Conservation (phyloP, 2,888 invertebrate species). For the Pristionchus fissidentatus region DNA sequence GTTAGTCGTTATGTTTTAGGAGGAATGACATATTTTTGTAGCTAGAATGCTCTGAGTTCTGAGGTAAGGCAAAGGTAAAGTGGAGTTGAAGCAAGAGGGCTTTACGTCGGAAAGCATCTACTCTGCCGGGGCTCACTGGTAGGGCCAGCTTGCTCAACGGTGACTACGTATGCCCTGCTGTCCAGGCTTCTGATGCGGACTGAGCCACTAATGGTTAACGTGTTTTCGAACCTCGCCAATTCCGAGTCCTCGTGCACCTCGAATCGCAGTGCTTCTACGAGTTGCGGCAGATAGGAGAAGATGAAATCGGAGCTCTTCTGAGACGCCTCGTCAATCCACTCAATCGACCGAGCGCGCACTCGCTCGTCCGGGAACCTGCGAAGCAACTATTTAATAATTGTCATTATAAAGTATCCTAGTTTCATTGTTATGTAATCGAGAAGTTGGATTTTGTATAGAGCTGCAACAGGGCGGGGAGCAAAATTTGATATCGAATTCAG, state of each 20-base stretch:
- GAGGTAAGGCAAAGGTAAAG: too few relatives aligned
- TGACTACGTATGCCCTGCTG: background rate
- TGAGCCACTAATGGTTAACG: background rate
- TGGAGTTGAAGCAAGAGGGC: background rate
- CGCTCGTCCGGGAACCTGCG: slow-evolving; percentile 90
- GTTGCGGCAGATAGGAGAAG: slow-evolving; percentile 90
- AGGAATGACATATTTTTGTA: too few relatives aligned
- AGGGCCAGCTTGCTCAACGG: background rate
- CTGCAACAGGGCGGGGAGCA: too few relatives aligned
- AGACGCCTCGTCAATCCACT: slow-evolving; percentile 81
- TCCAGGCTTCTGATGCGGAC: background rate
- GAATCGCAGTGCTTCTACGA: slow-evolving; percentile 81
- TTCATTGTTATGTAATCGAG: too few relatives aligned
- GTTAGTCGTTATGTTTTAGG: too few relatives aligned
- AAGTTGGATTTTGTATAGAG: too few relatives aligned
- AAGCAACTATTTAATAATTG: too few relatives aligned
- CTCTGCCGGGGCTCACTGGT: too few relatives aligned
- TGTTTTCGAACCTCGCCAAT: slow-evolving; percentile 81
- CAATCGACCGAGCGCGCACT: slow-evolving; percentile 88
- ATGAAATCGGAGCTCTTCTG: slow-evolving; percentile 80
- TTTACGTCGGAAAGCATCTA: too few relatives aligned
- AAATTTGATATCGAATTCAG: too few relatives aligned
- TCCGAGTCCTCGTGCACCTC: slow-evolving; percentile 90
- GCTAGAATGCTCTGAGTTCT: too few relatives aligned
- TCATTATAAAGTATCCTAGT: too few relatives aligned